phyloP scores from a whole-genome alignment of 2,113 vertebrate genomes.

The Elephantulus edwardii region DNA sequence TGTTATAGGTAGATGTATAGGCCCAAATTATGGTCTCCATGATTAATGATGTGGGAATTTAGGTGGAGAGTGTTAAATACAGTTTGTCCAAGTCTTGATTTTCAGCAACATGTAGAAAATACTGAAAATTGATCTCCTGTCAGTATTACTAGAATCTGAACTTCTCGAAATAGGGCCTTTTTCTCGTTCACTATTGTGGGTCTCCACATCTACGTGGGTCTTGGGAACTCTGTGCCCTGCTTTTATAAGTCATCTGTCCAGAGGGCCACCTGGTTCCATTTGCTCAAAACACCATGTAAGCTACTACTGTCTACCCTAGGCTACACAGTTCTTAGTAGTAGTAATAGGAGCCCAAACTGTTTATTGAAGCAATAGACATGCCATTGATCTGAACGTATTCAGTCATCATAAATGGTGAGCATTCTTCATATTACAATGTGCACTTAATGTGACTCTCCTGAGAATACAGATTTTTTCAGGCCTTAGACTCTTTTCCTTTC shows the following conservation, averaged over 20 bases:
- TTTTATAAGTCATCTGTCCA: background rate
- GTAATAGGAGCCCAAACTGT: background rate
- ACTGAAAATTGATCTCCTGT: background rate
- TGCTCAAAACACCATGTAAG: background rate
- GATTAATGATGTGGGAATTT: background rate
- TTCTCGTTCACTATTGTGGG: background rate
- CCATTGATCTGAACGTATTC: background rate
- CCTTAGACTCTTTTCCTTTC: background rate
- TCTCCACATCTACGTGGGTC: background rate
- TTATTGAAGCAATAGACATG: background rate
- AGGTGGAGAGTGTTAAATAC: background rate
- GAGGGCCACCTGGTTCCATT: background rate
- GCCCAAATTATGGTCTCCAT: background rate
- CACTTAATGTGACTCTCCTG: background rate
- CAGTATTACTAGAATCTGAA: background rate
- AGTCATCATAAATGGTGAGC: background rate
- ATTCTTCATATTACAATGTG: background rate
- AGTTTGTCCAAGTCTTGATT: background rate
- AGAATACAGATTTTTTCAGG: background rate
- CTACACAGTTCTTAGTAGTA: background rate
- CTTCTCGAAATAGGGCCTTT: background rate
- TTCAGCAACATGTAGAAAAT: background rate
- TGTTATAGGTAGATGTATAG: background rate
- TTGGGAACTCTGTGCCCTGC: background rate
- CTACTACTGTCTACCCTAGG: background rate